Evolutionary conservation across 2,113 vertebrate species (phyloP).

Genomic region (Megalops atlanticus): DNA sequence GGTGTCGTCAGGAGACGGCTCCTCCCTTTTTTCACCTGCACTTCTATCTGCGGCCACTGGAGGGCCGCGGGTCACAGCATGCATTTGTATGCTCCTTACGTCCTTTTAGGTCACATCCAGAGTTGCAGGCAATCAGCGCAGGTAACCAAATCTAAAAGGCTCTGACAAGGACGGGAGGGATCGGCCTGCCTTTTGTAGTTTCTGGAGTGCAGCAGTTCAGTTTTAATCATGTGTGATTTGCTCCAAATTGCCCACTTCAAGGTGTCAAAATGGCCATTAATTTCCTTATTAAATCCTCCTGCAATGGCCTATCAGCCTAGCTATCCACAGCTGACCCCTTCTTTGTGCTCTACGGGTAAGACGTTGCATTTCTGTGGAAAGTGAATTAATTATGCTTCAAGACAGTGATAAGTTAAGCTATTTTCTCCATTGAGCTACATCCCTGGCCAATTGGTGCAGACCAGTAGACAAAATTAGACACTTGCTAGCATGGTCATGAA

Average conservation of each 20-base stretch:
- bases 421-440: conserved; percentile 26
- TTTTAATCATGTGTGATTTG: conserved; percentile 52
- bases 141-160: not conserved
- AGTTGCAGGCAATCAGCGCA: not conserved
- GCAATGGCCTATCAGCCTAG: conserved; percentile 64
- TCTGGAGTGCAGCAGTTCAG: conserved; percentile 47
- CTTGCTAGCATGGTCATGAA: not conserved
- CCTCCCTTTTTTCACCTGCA: not conserved
- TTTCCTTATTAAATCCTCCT: conserved; percentile 62
- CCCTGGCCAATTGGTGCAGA: not conserved
- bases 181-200: conserved; percentile 22
- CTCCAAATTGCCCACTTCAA: conserved; percentile 55
- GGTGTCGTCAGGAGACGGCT: not conserved
- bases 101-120: not conserved
- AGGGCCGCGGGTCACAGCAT: not conserved
- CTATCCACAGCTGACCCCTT: conserved; percentile 58
- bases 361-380: conserved; percentile 23
- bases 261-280: conserved; percentile 60
- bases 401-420: conserved; percentile 33
- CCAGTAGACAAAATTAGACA: not conserved
- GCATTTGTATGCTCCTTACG: not conserved
- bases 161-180: no score
- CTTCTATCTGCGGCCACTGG: not conserved
- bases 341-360: conserved; percentile 26
- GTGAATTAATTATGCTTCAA: conserved; percentile 44